These are phyloP conservation scores for Aphelenchoides fujianensis DNA, from an alignment of 1,140 invertebrate species.

Conservation along the genomic window DNA sequence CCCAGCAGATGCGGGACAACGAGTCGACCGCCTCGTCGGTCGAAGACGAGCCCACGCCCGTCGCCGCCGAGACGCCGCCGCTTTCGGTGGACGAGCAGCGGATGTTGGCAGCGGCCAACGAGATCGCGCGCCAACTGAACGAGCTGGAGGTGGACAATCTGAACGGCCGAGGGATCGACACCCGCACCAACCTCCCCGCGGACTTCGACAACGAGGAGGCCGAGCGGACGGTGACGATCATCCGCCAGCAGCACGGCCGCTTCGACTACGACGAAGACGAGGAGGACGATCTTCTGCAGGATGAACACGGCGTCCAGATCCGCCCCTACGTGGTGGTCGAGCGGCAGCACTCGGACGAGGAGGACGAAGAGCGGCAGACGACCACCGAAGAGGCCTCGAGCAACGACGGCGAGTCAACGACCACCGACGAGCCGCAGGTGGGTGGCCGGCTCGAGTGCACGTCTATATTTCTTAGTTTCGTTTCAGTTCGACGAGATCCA, in stretches of 20 bases:
- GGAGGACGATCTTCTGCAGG: conserved; percentile 12
- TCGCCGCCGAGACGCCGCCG: neutral
- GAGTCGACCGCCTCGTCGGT: conserved; percentile 15
- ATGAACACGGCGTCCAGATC: neutral
- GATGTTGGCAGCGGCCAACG: conserved; percentile 7
- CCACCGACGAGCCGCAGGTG: conserved; percentile 10
- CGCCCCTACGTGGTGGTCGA: conserved; percentile 8
- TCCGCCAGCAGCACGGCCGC: conserved; percentile 3
- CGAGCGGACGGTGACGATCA: conserved; percentile 11
- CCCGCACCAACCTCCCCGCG: neutral
- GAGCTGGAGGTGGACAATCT: conserved; percentile 1
- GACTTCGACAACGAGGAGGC: neutral
- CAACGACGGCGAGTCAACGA: conserved; percentile 8
- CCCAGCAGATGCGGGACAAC: neutral
- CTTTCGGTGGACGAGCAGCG: conserved; percentile 7
- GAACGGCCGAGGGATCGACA: neutral
- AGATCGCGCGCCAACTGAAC: conserved; percentile 11
- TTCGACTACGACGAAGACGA: conserved; percentile 13
- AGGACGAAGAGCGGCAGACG: conserved; percentile 13
- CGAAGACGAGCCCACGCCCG: conserved; percentile 16
- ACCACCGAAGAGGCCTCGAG: neutral
- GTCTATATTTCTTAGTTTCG: neutral
- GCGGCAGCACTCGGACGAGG: conserved; percentile 17
- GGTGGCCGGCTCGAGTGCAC: no score
- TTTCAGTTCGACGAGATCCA: conserved; percentile 38